Conservation (phyloP, 2,113 vertebrate genomes). For the Ariopsis seemanni region DNA sequence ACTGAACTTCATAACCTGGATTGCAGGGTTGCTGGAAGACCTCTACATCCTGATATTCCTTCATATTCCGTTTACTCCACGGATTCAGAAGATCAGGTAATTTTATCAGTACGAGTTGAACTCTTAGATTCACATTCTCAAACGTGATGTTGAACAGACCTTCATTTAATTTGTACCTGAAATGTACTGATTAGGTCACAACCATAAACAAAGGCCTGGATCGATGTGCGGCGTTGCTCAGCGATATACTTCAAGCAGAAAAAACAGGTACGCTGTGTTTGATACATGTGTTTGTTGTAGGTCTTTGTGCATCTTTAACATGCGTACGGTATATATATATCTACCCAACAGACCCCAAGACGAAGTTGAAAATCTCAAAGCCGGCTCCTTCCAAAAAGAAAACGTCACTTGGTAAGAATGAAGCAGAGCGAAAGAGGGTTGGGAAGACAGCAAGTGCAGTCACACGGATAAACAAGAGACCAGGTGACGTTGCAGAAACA, state of each 20-base stretch:
- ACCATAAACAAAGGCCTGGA: constrained; percentile 77
- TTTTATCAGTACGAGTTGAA: background rate
- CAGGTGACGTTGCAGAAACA: constrained; percentile 51
- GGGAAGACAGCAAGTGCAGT: constrained; percentile 60
- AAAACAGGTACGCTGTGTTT: constrained; percentile 64
- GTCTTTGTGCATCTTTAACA: background rate
- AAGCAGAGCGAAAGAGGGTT: constrained; percentile 66
- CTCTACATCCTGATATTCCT: constrained; percentile 64
- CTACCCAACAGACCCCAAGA: constrained; percentile 52
- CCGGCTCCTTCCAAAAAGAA: constrained; percentile 44
- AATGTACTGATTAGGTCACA: constrained; percentile 69
- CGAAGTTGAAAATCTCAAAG: constrained; percentile 59
- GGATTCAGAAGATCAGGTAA: constrained; percentile 86
- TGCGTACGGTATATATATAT: background rate
- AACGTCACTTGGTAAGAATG: constrained; percentile 40
- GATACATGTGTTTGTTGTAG: background rate
- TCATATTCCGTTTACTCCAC: constrained; percentile 77
- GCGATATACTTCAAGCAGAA: constrained; percentile 79
- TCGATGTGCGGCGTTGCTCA: constrained; percentile 83
- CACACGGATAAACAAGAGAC: constrained; percentile 15
- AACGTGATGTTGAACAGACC: too few relatives aligned
- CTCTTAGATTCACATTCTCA: background rate
- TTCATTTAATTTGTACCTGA: background rate
- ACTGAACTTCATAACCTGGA: background rate
- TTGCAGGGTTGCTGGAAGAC: constrained; percentile 47